Base-by-base conservation (phyloP, 2,113 vertebrate species). In the Pungitius pungitius region DNA sequence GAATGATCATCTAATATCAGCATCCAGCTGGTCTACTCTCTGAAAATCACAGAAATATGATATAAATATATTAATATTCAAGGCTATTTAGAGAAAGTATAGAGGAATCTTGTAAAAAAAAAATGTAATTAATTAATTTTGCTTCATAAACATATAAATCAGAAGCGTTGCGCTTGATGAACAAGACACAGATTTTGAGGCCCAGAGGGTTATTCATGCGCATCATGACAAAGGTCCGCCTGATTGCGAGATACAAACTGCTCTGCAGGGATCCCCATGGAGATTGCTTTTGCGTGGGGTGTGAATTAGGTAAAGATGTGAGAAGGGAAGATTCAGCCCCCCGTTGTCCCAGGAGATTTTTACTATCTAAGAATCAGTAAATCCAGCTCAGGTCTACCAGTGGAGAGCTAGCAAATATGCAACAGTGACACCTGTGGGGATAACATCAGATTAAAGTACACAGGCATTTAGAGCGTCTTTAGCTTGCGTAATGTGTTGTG, bases 331-430 rank as follows among this genome's bases (percentile, higher is more conserved):
- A 83, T 78, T 81, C 83, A 80, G 60, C 82, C 86, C 67, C 82
- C 71, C 54, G 62, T 33, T 67, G 78, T 56, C 80, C 78, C 43
- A 13, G 60, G 66, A 78, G 81, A 87, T 24, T 47, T 85, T 64
- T 78, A 39, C 66, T 73, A 70, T 85, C 73, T 85, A 54, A 79
- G 81, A 72, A 89, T 88, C 85, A 82, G 77, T 60, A 56, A 77
- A 75, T 75, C 66, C 73, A 75, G 37, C 40, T 30, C 56, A 69
- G 15, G 14, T 77, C 35, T 69, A 63, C 9, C 9, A 40, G 39
- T 14, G n/a, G 64, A 64, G 37, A 56, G 64, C 71, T 6, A 24
- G 18, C 43, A 74, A 77, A 80, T 45, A 30, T 47, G 14, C 27
- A 56, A 63, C 42, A 39, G n/a, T 20, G 61, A 72, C 69, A 87